A percentile compares a stretch with the other conserved stretches of the same genome.
Conservation (phyloP, 2,888 invertebrate species). For the Ellobium chinense region DNA sequence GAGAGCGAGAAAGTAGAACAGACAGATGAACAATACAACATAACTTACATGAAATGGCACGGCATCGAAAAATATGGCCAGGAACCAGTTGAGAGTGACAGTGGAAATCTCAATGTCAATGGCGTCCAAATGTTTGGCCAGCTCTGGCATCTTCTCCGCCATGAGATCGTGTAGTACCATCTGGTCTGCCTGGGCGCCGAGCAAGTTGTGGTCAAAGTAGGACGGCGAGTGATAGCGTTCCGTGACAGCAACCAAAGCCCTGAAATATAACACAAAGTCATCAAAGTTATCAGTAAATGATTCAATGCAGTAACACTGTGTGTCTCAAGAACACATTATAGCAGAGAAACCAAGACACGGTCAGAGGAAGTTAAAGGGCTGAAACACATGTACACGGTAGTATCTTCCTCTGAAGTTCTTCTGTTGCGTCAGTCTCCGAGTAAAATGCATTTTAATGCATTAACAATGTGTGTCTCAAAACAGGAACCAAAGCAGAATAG, state of each 20-base stretch:
- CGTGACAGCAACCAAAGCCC: constrained; percentile 81
- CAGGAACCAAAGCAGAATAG: too few relatives aligned
- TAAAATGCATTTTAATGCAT: too few relatives aligned
- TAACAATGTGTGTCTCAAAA: too few relatives aligned
- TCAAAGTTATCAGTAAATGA: too few relatives aligned
- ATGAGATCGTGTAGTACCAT: constrained; percentile 81
- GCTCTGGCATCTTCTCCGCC: constrained; percentile 79
- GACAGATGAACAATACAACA: too few relatives aligned
- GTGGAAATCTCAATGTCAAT: constrained; percentile 81
- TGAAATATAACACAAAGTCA: constrained; percentile 51
- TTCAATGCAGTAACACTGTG: too few relatives aligned
- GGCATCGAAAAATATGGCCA: constrained; percentile 81
- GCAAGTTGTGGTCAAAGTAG: constrained; percentile 81
- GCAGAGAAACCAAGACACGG: too few relatives aligned
- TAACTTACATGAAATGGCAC: constrained; percentile 80
- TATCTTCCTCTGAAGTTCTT: too few relatives aligned
- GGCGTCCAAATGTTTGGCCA: constrained; percentile 79
- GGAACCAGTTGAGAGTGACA: constrained; percentile 82
- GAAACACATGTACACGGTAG: too few relatives aligned
- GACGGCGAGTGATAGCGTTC: constrained; percentile 80
- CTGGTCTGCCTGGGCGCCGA: constrained; percentile 81
- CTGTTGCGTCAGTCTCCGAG: too few relatives aligned
- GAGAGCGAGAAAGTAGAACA: not conserved
- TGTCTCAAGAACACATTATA: too few relatives aligned
- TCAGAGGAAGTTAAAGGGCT: too few relatives aligned